These are phyloP conservation scores for Urocitellus parryii DNA, from an alignment of 2,113 vertebrate species.

Conservation along the genomic window DNA sequence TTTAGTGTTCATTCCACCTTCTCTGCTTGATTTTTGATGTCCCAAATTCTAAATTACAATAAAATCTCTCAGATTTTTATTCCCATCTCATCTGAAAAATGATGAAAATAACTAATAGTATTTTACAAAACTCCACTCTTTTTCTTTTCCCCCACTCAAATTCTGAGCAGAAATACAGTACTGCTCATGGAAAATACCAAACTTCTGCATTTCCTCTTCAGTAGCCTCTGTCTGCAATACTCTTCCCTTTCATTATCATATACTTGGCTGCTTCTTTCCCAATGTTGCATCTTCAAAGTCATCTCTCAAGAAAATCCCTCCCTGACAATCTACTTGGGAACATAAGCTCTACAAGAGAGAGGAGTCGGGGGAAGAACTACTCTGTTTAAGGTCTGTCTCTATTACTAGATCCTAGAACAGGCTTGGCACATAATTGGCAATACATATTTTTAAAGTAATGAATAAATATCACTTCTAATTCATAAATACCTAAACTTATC, in stretches of 20 bases:
- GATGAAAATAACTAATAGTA: neutral
- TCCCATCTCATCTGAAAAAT: neutral
- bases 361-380: neutral
- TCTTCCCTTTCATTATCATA: neutral
- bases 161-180: neutral
- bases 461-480: neutral
- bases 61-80: neutral
- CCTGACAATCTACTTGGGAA: neutral
- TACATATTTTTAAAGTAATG: neutral
- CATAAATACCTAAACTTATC: neutral
- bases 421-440: neutral
- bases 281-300: neutral
- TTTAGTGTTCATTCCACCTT: neutral
- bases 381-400: neutral
- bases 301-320: neutral
- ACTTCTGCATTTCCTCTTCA: neutral
- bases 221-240: rapidly evolving
- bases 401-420: neutral
- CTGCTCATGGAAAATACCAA: neutral
- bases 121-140: neutral
- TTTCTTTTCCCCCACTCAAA: neutral
- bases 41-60: neutral
- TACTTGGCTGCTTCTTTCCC: neutral
- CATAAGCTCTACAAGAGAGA: neutral
- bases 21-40: neutral